Base-by-base conservation (phyloP, 2,113 vertebrate species). In the Thryonomys swinderianus region DNA sequence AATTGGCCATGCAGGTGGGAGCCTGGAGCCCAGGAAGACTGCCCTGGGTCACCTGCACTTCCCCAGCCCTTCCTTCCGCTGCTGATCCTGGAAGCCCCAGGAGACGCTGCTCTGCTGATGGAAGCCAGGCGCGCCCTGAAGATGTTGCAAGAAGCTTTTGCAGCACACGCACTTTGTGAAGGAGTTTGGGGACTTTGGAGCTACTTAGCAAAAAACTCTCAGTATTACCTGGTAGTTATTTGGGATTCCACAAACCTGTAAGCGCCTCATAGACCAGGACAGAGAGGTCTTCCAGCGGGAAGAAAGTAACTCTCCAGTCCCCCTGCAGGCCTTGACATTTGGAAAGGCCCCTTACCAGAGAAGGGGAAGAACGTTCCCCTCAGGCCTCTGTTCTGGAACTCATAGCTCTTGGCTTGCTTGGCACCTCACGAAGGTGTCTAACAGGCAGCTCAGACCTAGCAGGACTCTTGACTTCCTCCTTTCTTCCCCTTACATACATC, bases 161-260 rank as follows among this genome's bases (percentile, higher is more conserved):
- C 91, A 86, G 48, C 20, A 23, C 53, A 25, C 18, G 69, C 48
- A 74, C 40, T 94, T 71, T 25, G 73, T 59, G 55, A 90, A 88
- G 32, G 71, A 82, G 57, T 80, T 48, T 83, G 73, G 76, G 87
- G 93, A 80, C 61, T 59, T 57, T 30, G 1, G 42, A 14, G 40
- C 59, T 73, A 48, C 95, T 89, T 91, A 66, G 73, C 71, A 88
- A 90, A 88, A 90, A 40, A 87, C 88, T 89, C 78, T 93, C 73
- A n/a, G 86, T 34, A 7, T 76, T 51, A n/a, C n/a, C 3, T 5
- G n/a, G 61, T 90, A 5, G 40, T 73, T 88, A 37, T 23, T 40
- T n/a, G 34, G 59, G 42, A 37, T 73, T 42, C 30, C 37, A n/a
- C 45, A 34, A 42, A 40, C 17, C 37, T 69, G 12, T 16, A 23